Conservation (phyloP, 2,888 invertebrate species). For the Heliconius ismenius region DNA sequence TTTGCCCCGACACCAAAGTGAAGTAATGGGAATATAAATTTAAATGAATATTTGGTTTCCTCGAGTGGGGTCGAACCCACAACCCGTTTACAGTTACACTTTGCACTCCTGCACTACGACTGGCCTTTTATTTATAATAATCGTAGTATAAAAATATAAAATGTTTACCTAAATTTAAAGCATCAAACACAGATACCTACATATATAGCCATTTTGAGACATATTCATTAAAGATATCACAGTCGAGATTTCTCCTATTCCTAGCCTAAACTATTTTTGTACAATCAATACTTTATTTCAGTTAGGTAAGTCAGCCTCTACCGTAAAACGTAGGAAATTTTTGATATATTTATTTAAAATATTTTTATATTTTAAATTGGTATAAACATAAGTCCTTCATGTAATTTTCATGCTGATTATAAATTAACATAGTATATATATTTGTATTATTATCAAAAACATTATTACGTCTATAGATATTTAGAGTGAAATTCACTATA, state of each 20-base stretch:
- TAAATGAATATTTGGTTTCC: too few species aligned
- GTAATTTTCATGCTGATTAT: neutral
- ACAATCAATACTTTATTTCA: constrained; percentile 1
- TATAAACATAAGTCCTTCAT: neutral
- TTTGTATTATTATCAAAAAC: constrained; percentile 6
- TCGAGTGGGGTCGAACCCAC: too few species aligned
- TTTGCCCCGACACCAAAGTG: too few species aligned
- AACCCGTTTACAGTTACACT: too few species aligned
- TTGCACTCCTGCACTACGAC: too few species aligned
- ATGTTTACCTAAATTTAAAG: neutral
- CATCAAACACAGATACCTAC: too few species aligned
- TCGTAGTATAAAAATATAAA: neutral
- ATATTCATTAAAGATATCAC: neutral
- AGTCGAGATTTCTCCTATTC: neutral
- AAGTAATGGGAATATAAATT: too few species aligned
- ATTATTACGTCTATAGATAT: constrained; percentile 19
- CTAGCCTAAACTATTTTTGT: neutral
- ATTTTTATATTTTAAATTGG: neutral
- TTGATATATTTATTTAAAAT: neutral
- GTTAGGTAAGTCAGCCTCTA: too few species aligned
- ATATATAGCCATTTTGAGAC: neutral
- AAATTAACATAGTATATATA: neutral
- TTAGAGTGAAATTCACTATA: constrained; percentile 5
- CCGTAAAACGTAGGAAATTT: neutral
- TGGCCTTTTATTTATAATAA: too few species aligned